phyloP scores from a whole-genome alignment of 2,113 vertebrate genomes.

The Loxodonta africana region DNA sequence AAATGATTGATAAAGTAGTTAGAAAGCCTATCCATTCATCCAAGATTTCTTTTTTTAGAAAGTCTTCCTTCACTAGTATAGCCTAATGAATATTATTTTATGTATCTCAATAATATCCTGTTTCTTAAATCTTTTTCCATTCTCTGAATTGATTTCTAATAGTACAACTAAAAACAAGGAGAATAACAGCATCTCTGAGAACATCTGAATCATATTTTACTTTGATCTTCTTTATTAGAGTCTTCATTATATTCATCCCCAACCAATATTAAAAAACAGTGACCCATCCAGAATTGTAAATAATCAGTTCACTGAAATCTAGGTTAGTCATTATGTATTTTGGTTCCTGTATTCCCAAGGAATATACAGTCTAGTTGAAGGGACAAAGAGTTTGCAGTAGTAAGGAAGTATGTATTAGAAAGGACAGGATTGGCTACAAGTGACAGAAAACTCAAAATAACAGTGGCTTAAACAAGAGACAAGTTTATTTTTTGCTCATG shows the following conservation, averaged over 20 bases:
- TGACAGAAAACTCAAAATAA: constrained; percentile 23
- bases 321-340: constrained; percentile 76
- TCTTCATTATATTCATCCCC: not conserved
- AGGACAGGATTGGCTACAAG: not conserved
- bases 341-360: constrained; percentile 62
- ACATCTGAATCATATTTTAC: constrained; percentile 32
- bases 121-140: not conserved
- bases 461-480: not conserved
- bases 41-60: not conserved
- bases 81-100: constrained; percentile 46
- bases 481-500: not conserved
- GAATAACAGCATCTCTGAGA: constrained; percentile 29
- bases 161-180: constrained; percentile 10
- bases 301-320: constrained; percentile 60
- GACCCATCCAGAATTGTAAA: constrained; percentile 59
- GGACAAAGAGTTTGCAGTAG: not conserved
- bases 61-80: not conserved
- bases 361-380: not conserved
- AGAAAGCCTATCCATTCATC: not conserved
- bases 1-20: not conserved
- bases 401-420: not conserved
- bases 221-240: constrained; percentile 33
- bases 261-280: constrained; percentile 54
- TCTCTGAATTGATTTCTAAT: constrained; percentile 58
- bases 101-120: not conserved